Percentiles rank a stretch among this genome's conserved stretches.
Evolutionary conservation across 2,888 invertebrate species (phyloP).

Genomic region (Mesoligia furuncula): DNA sequence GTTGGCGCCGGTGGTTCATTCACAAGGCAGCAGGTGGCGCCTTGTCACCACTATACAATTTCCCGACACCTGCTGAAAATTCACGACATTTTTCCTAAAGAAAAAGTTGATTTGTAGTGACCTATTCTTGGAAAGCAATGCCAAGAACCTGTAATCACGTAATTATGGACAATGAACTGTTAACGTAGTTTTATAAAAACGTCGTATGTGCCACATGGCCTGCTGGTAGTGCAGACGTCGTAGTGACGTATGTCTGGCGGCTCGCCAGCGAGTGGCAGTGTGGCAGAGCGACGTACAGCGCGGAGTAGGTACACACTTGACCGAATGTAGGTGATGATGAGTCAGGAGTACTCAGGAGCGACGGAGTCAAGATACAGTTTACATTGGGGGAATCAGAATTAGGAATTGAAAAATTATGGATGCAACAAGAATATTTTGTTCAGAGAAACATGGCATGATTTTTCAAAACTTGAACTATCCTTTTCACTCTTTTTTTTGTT

Average conservation of each 20-base stretch:
- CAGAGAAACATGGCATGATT: not conserved
- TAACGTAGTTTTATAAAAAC: conserved; percentile 33
- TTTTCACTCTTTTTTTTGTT: not conserved
- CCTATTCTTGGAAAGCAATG: conserved; percentile 38
- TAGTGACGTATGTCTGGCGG: conserved; percentile 58
- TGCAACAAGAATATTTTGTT: not conserved
- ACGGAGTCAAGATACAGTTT: conserved; percentile 5
- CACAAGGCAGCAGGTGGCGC: conserved; percentile 38
- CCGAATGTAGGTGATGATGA: conserved; percentile 45
- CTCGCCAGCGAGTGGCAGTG: conserved; percentile 49
- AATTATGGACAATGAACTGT: conserved; percentile 56
- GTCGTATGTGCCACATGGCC: conserved; percentile 40
- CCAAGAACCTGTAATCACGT: conserved; percentile 46
- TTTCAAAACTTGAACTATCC: not conserved
- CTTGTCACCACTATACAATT: conserved; percentile 8
- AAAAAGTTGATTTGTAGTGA: conserved; percentile 10
- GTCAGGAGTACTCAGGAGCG: conserved; percentile 50
- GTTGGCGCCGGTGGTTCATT: conserved; percentile 45
- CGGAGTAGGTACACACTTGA: conserved; percentile 43
- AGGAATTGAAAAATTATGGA: not conserved
- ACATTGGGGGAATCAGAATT: not conserved
- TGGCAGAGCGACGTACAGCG: conserved; percentile 44
- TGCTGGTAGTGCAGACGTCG: conserved; percentile 20
- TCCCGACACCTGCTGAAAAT: conserved; percentile 12
- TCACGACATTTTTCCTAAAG: not conserved